Evolutionary conservation across 2,797 vertebrate species (phyloP).

Genomic region (Dendrocincla tyrannina): DNA sequence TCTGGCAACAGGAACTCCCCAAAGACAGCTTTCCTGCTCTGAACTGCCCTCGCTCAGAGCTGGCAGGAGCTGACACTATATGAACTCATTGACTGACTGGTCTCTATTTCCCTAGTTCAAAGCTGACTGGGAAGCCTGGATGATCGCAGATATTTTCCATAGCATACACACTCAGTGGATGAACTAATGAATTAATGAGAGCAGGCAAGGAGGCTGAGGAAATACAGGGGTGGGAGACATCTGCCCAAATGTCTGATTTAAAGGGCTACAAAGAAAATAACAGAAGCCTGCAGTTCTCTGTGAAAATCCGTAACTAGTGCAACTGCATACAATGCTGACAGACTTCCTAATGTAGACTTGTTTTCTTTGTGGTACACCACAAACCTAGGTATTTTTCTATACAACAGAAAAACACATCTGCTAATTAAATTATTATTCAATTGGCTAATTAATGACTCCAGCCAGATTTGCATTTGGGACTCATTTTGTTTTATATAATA

Average conservation of each 20-base stretch:
- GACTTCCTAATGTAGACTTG: neutral
- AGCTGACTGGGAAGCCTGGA: neutral
- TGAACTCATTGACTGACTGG: neutral
- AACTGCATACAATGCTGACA: neutral
- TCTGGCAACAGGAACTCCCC: neutral
- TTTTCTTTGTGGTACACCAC: slow-evolving; percentile 49
- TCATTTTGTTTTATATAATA: slow-evolving; percentile 85
- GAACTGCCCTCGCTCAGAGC: neutral
- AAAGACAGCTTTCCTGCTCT: neutral
- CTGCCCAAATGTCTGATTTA: neutral
- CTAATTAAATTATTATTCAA: slow-evolving; percentile 86
- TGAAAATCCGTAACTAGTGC: slow-evolving; percentile 11
- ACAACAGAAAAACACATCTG: slow-evolving; percentile 75
- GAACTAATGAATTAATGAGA: neutral
- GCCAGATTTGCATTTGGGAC: slow-evolving; percentile 80
- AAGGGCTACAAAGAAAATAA: slow-evolving; percentile 14
- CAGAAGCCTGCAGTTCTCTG: neutral
- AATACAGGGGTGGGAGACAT: neutral
- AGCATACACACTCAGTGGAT: fast-evolving
- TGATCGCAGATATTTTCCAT: neutral
- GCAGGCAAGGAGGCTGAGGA: neutral
- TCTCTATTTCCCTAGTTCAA: neutral
- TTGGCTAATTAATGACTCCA: slow-evolving; percentile 83
- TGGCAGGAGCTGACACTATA: neutral
- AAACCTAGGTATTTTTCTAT: slow-evolving; percentile 66